Conservation (phyloP, 2,113 vertebrate genomes). For the Phalacrocorax pelagicus region DNA sequence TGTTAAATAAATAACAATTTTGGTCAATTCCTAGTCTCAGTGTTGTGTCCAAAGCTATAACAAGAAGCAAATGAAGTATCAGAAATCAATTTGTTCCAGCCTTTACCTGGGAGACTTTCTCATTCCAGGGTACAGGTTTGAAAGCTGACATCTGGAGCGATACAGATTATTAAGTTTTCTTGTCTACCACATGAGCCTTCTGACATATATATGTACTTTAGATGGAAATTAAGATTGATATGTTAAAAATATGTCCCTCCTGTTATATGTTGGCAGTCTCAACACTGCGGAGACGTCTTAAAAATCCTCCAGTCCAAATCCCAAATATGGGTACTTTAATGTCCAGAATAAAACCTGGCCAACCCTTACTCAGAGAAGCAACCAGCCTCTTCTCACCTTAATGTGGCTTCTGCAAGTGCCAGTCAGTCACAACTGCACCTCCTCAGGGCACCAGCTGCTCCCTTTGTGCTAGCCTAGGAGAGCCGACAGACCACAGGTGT, state of each 20-base stretch:
- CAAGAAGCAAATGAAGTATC: not conserved
- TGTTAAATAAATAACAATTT: not conserved
- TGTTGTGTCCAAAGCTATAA: not conserved
- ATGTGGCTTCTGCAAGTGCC: not conserved
- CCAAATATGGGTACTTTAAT: not conserved
- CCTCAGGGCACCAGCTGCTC: not conserved
- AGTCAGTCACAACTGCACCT: not conserved
- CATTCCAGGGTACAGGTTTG: not conserved
- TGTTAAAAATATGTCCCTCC: not conserved
- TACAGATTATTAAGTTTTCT: not conserved
- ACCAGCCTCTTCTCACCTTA: not conserved
- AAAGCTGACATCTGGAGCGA: not conserved
- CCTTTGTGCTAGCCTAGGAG: not conserved
- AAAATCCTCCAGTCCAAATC: not conserved
- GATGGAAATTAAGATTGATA: not conserved
- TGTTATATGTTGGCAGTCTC: not conserved
- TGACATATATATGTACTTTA: not conserved
- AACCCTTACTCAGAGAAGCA: not conserved
- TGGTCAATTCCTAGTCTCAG: not conserved
- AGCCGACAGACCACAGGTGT: not conserved
- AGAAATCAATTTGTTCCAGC: not conserved
- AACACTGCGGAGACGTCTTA: not conserved
- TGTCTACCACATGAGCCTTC: not conserved
- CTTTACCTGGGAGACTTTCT: not conserved
- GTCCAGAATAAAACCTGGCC: not conserved